Percentiles rank a stretch among this genome's conserved stretches.
Conservation (phyloP, 2,888 invertebrate genomes). For the Heteromyza rotundicornis region DNA sequence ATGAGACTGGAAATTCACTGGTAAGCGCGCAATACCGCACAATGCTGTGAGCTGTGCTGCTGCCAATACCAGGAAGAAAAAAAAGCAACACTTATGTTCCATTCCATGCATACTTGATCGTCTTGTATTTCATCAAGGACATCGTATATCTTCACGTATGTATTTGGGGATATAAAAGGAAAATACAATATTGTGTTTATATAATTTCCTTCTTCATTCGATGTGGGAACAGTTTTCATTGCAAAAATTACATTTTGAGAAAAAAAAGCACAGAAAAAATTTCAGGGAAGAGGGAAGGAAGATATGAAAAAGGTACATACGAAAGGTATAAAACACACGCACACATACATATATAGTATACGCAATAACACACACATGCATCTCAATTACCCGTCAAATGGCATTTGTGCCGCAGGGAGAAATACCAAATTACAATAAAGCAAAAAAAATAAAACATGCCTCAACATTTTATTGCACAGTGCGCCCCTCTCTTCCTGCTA, state of each 20-base stretch:
- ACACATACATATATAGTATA: background rate
- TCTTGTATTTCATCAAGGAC: slow-evolving; percentile 4
- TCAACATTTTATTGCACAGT: no score
- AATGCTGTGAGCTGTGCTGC: background rate
- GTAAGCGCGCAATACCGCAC: background rate
- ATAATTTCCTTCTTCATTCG: background rate
- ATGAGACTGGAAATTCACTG: background rate
- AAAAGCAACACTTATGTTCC: background rate
- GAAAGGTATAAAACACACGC: background rate
- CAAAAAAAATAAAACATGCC: background rate
- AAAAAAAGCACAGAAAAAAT: background rate
- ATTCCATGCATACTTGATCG: background rate
- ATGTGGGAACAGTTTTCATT: background rate
- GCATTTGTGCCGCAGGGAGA: background rate
- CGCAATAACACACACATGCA: background rate
- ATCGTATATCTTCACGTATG: background rate
- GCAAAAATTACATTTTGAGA: background rate
- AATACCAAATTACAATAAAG: background rate
- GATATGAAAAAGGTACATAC: background rate
- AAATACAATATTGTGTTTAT: background rate
- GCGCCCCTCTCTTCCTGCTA: no score
- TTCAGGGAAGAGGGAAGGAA: background rate
- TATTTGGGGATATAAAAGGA: background rate
- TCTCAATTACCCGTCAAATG: slow-evolving; percentile 6
- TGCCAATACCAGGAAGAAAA: background rate